Evolutionary conservation across 2,113 vertebrate genomes (phyloP).

Genomic region (Actenoides hombroni): DNA sequence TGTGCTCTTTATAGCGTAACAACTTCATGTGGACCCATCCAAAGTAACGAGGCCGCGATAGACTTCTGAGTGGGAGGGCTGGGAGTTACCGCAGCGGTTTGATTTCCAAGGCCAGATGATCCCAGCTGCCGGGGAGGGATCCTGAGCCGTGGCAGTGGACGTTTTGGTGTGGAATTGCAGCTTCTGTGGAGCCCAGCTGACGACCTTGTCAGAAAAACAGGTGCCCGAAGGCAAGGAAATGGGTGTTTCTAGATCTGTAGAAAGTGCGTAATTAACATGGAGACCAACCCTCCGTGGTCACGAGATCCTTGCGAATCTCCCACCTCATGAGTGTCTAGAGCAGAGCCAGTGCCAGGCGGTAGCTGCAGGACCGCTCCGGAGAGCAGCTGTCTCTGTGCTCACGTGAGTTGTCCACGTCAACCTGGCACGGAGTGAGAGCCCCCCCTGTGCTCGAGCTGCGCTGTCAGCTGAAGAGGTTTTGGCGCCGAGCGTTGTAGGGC

Average conservation of each 20-base stretch:
- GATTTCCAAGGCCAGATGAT: neutral
- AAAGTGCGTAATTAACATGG: neutral
- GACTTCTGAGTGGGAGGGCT: neutral
- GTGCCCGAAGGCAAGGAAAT: neutral
- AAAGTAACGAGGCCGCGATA: neutral
- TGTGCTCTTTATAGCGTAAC: neutral
- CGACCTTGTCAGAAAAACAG: neutral
- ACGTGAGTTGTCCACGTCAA: neutral
- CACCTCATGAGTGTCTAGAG: neutral
- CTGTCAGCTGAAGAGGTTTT: conserved; percentile 46
- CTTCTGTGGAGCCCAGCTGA: neutral
- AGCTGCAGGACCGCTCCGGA: neutral
- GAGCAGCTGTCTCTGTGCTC: neutral
- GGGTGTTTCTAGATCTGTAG: neutral
- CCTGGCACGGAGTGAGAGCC: neutral
- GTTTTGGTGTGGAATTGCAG: neutral
- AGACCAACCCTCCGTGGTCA: neutral
- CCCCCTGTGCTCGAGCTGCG: neutral
- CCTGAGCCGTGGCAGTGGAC: neutral
- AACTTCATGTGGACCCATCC: neutral
- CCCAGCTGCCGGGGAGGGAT: neutral
- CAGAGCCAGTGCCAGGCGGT: neutral
- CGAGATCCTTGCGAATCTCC: neutral
- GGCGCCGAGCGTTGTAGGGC: neutral
- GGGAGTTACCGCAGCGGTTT: neutral